These are phyloP conservation scores for Mesembrinibis cayennensis DNA, from an alignment of 2,113 vertebrate species.

Conservation along the genomic window DNA sequence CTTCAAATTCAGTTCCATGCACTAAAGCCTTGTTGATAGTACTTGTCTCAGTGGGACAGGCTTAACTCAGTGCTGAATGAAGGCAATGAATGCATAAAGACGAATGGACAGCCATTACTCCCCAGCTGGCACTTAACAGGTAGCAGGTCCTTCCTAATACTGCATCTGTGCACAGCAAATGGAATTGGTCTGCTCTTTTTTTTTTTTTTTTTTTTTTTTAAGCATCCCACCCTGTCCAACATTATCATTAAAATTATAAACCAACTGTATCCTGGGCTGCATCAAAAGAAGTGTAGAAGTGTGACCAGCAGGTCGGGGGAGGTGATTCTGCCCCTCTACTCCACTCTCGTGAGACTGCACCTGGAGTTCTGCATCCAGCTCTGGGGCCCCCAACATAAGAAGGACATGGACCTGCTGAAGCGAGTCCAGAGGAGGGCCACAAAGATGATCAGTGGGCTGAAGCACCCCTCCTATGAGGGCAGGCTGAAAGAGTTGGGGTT, in stretches of 20 bases:
- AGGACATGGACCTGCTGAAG: too few species aligned
- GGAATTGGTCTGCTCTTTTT: neutral
- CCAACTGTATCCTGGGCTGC: too few species aligned
- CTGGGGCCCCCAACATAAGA: too few species aligned
- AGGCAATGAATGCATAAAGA: neutral
- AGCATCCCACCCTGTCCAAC: neutral
- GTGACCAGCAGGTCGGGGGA: too few species aligned
- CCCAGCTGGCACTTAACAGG: neutral
- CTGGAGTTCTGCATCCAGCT: too few species aligned
- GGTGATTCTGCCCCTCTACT: too few species aligned
- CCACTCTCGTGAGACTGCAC: too few species aligned
- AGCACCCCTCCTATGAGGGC: too few species aligned
- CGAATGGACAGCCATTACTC: neutral
- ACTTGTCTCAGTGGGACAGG: neutral
- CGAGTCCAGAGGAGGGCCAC: too few species aligned
- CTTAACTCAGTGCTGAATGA: neutral
- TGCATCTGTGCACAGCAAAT: neutral
- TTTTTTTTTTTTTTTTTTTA: neutral
- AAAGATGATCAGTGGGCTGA: too few species aligned
- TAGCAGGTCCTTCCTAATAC: neutral
- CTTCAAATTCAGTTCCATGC: neutral
- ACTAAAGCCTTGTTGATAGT: neutral
- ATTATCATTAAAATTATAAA: neutral
- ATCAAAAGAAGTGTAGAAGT: too few species aligned
- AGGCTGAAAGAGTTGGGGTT: too few species aligned